These are phyloP conservation scores for Nycticryphes semicollaris DNA, from an alignment of 2,113 vertebrate species.

Conservation along the genomic window DNA sequence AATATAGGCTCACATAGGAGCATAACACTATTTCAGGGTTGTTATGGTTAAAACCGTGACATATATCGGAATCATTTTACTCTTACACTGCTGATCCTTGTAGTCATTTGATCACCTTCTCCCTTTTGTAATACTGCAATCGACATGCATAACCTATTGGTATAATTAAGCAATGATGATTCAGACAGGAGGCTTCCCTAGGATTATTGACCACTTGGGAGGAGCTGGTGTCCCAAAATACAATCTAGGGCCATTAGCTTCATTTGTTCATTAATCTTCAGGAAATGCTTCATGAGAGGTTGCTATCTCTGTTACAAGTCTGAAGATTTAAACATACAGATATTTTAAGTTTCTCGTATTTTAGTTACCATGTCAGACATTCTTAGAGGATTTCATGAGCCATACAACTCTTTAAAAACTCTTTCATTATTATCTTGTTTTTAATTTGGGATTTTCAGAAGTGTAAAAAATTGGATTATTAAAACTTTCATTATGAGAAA, in stretches of 20 bases:
- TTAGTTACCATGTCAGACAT: background rate
- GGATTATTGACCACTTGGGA: conserved; percentile 68
- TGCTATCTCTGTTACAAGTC: conserved; percentile 6
- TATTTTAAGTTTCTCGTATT: background rate
- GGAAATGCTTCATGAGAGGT: conserved; percentile 45
- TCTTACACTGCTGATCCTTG: background rate
- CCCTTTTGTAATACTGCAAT: conserved; percentile 57
- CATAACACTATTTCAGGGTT: background rate
- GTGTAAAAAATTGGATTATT: background rate
- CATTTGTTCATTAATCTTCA: conserved; percentile 63
- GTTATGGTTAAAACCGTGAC: background rate
- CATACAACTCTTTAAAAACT: background rate
- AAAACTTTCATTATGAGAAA: background rate
- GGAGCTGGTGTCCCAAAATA: conserved; percentile 59
- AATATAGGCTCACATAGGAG: accelerated
- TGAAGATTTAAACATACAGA: background rate
- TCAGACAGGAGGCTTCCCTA: conserved; percentile 62
- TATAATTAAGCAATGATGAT: conserved; percentile 70
- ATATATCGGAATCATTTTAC: background rate
- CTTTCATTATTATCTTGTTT: background rate
- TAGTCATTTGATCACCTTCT: conserved; percentile 36
- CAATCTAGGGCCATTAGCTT: conserved; percentile 61
- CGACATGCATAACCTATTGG: conserved; percentile 64
- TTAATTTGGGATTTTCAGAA: background rate
- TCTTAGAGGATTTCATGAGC: background rate